phyloP scores from a whole-genome alignment of 1,140 invertebrate genomes.

The Drosophila arawakana region DNA sequence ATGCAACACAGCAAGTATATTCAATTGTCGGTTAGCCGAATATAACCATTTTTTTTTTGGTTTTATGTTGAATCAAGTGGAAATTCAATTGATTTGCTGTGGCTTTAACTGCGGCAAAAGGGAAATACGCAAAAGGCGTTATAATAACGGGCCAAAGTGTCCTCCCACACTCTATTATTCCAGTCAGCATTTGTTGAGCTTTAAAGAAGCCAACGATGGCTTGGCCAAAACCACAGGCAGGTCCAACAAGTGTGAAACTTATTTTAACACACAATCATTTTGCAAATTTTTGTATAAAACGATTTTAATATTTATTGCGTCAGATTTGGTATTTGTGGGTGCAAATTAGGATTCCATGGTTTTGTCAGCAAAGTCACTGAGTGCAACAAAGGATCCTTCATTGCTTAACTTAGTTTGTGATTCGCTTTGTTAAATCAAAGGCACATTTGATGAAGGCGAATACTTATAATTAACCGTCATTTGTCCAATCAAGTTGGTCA shows the following conservation, averaged over 20 bases:
- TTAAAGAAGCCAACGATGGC: slow-evolving; percentile 51
- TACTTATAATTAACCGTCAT: slow-evolving; percentile 24
- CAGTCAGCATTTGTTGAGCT: slow-evolving; percentile 45
- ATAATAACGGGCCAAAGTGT: slow-evolving; percentile 59
- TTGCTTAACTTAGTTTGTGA: slow-evolving; percentile 23
- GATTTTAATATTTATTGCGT: slow-evolving; percentile 1
- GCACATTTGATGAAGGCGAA: slow-evolving; percentile 45
- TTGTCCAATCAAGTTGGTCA: slow-evolving; percentile 39
- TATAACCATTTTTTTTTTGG: slow-evolving; percentile 14
- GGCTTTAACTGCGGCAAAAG: slow-evolving; percentile 50
- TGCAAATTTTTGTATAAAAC: slow-evolving; percentile 58
- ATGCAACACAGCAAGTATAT: too few relatives aligned
- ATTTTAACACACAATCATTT: slow-evolving; percentile 63
- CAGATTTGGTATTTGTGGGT: background rate
- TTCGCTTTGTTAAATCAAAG: slow-evolving; percentile 58
- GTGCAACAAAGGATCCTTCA: slow-evolving; percentile 2
- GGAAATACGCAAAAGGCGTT: slow-evolving; percentile 40
- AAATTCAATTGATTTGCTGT: slow-evolving; percentile 82
- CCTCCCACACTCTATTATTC: background rate
- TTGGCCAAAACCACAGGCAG: slow-evolving; percentile 18
- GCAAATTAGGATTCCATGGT: slow-evolving; percentile 30
- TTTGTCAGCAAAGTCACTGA: slow-evolving; percentile 58
- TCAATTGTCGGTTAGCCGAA: too few relatives aligned
- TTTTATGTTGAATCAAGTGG: slow-evolving; percentile 78
- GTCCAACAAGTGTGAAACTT: slow-evolving; percentile 52